These are phyloP conservation scores for Micropoecilia bifurca DNA, from an alignment of 2,797 vertebrate species.

Conservation along the genomic window DNA sequence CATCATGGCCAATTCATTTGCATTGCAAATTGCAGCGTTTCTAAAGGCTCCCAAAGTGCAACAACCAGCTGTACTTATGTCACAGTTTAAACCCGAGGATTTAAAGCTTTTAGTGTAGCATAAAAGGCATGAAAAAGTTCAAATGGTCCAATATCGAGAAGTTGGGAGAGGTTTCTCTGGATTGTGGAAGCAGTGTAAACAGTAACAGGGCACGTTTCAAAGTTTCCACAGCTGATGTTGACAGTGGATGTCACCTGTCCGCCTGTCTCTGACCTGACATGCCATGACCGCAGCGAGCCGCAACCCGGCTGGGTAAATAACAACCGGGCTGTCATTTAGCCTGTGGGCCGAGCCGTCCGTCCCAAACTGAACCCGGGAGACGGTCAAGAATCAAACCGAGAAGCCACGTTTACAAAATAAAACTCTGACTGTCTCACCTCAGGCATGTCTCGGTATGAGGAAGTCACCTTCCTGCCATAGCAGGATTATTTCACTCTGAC, in stretches of 20 bases:
- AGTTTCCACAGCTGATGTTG: slow-evolving; percentile 32
- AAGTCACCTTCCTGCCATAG: slow-evolving; percentile 1
- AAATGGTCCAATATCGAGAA: neutral
- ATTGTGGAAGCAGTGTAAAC: slow-evolving; percentile 23
- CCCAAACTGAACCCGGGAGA: slow-evolving; percentile 9
- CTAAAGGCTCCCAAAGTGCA: neutral
- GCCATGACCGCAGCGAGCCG: slow-evolving; percentile 36
- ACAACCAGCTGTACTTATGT: neutral
- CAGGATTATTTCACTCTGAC: neutral
- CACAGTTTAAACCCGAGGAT: neutral
- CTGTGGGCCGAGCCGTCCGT: slow-evolving; percentile 1
- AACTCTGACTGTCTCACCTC: slow-evolving; percentile 12
- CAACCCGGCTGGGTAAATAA: slow-evolving; percentile 23
- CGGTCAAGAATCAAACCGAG: slow-evolving; percentile 30
- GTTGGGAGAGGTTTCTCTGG: neutral
- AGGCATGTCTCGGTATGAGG: slow-evolving; percentile 14
- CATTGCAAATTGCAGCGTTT: neutral
- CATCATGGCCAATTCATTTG: neutral
- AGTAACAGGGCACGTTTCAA: slow-evolving; percentile 16
- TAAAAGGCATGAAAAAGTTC: neutral
- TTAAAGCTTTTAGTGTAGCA: neutral
- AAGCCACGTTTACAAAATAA: slow-evolving; percentile 61
- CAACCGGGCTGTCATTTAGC: slow-evolving; percentile 39
- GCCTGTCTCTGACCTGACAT: slow-evolving; percentile 32
- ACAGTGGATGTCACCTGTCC: slow-evolving; percentile 26